Base-by-base conservation (phyloP, 2,113 vertebrate species). In the Bufo gargarizans region DNA sequence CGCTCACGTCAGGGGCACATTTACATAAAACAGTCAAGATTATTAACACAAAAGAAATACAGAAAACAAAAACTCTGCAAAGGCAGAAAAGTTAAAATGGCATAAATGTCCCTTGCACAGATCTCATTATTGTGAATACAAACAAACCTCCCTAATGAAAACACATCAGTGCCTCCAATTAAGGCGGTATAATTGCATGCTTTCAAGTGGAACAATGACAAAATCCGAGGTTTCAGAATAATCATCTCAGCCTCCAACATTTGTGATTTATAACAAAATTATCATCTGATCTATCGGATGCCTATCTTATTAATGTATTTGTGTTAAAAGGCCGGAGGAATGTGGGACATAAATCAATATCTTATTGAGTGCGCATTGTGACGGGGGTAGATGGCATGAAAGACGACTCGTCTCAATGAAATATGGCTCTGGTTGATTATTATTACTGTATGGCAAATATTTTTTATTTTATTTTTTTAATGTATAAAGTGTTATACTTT, bases 121-220 rank as follows among this genome's bases (percentile, higher is more conserved):
- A 93, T 95, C 92, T 94, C 91, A 92, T 92, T 93, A 95, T 92
- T 95, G 92, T 94, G 92, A 94, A 94, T 91, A 95, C 94, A 95
- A 95, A 94, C 93, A 96, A 95, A 94, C 92, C 94, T 93, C 88
- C 91, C 94, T 91, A 90, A 91, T 92, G 91, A 95, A 94, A 95
- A 93, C 94, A 96, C 94, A 95, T 94, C 94, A 94, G 91, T 93
- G 94, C 93, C 94, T 96, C 93, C 95, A 96, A 95, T 96, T 96
- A 96, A 95, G 93, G 92, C 93, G 94, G 93, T 94, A 94, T 96
- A 95, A 96, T 95, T 96, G 94, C 93, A 94, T 95, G 92, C 95
- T 95, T 95, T 95, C 94, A 96, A 95, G 94, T 95, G 94, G 94
- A 96, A 95, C 94, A 94, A 95, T 93, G 91, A 92, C 92, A 93